Evolutionary conservation across 2,113 vertebrate genomes (phyloP).

Genomic region (Pyxicephalus adspersus): DNA sequence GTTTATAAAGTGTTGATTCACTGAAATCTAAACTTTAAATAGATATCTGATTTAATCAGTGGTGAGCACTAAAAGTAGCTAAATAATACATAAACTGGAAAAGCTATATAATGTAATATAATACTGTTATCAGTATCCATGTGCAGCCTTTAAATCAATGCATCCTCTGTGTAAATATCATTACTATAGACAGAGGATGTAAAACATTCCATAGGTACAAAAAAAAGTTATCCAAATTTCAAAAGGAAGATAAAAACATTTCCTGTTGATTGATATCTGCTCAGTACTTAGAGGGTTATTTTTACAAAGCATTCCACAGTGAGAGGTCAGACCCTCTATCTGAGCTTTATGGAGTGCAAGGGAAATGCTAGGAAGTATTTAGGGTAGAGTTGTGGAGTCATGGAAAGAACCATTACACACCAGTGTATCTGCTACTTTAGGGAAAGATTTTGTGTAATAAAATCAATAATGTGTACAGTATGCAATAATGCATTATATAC

Average conservation of each 20-base stretch:
- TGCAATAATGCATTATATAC: too few relatives aligned
- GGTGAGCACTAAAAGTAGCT: not conserved
- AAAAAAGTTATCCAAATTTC: slow-evolving; percentile 1
- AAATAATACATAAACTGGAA: not conserved
- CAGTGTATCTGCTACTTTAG: not conserved
- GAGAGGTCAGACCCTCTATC: slow-evolving; percentile 26
- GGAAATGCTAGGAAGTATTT: slow-evolving; percentile 15
- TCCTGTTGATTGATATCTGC: slow-evolving; percentile 21
- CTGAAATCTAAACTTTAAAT: too few relatives aligned
- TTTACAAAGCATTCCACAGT: slow-evolving; percentile 30
- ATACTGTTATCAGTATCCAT: not conserved
- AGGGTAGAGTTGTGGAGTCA: not conserved
- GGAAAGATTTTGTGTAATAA: too few relatives aligned
- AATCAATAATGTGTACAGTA: too few relatives aligned
- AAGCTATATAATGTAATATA: too few relatives aligned
- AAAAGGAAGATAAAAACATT: slow-evolving; percentile 38
- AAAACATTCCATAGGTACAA: slow-evolving; percentile 21
- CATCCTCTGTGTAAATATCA: not conserved
- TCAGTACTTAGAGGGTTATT: slow-evolving; percentile 3
- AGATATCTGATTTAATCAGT: too few relatives aligned
- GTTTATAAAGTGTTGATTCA: too few relatives aligned
- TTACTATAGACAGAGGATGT: not conserved
- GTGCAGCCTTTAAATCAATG: not conserved
- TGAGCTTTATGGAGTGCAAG: not conserved
- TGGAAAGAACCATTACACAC: not conserved